Conservation (phyloP, 2,888 invertebrate species). For the Eupithecia abbreviata region DNA sequence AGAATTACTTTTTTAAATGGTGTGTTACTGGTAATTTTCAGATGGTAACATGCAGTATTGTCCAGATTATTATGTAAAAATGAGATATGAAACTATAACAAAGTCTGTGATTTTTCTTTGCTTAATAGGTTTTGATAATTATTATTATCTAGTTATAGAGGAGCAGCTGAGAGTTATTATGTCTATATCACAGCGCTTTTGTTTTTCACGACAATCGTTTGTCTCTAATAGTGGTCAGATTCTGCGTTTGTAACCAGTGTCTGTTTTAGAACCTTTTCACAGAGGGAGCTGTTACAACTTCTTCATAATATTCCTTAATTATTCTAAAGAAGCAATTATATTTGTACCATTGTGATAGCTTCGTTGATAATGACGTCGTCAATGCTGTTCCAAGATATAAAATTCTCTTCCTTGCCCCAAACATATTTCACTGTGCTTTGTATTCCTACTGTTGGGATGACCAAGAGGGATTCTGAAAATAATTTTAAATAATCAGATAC, state of each 20-base stretch:
- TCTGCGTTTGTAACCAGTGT: too few relatives aligned
- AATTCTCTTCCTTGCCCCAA: slow-evolving; percentile 68
- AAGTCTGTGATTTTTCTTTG: not conserved
- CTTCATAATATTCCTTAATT: not conserved
- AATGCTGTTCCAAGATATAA: slow-evolving; percentile 73
- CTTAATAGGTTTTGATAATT: not conserved
- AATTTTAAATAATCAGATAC: not conserved
- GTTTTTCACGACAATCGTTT: too few relatives aligned
- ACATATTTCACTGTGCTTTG: slow-evolving; percentile 77
- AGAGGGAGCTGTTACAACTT: too few relatives aligned
- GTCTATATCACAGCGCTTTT: too few relatives aligned
- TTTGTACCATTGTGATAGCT: slow-evolving; percentile 74
- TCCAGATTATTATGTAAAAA: not conserved
- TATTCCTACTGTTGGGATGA: slow-evolving; percentile 77
- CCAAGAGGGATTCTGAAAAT: slow-evolving; percentile 70
- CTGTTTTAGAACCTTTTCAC: too few relatives aligned
- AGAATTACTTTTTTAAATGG: not conserved
- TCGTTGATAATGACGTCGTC: slow-evolving; percentile 80
- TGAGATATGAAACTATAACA: not conserved
- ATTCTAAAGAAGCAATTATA: not conserved
- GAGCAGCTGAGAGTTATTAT: too few relatives aligned
- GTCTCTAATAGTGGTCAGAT: too few relatives aligned
- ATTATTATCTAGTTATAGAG: too few relatives aligned
- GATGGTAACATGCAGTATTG: not conserved
- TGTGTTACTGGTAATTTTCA: not conserved